These are phyloP conservation scores for Parasteatoda tepidariorum DNA, from an alignment of 1,140 invertebrate genomes.

Conservation along the genomic window DNA sequence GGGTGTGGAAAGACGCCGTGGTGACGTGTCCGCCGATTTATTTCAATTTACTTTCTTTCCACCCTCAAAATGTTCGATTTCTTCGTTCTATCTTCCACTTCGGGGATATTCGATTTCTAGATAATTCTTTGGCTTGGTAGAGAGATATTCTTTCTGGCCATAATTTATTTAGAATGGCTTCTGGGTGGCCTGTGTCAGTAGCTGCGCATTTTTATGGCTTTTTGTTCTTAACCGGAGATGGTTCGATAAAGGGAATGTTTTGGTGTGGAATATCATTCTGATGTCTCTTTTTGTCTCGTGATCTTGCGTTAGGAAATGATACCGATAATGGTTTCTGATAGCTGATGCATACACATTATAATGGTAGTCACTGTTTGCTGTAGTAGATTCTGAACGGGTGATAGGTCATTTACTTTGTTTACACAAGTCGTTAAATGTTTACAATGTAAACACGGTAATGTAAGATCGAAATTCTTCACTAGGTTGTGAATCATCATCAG, in stretches of 20 bases:
- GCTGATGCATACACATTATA: too few species aligned
- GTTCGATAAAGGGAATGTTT: background rate
- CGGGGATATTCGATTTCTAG: slow-evolving; percentile 13
- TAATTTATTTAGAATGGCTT: slow-evolving; percentile 9
- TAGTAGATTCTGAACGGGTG: too few species aligned
- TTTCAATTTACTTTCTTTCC: slow-evolving; percentile 20
- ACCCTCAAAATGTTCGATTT: background rate
- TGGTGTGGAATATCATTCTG: background rate
- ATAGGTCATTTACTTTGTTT: too few species aligned
- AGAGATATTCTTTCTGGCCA: background rate
- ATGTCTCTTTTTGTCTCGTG: background rate
- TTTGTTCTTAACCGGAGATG: background rate
- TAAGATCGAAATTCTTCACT: too few species aligned
- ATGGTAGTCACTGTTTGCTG: too few species aligned
- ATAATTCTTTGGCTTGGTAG: background rate
- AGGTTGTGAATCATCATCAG: too few species aligned
- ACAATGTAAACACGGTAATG: too few species aligned
- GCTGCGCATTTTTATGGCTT: too few species aligned
- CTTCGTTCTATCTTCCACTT: background rate
- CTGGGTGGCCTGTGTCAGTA: background rate
- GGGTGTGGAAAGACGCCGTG: background rate
- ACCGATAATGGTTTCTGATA: too few species aligned
- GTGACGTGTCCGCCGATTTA: slow-evolving; percentile 21
- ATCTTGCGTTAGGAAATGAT: too few species aligned
- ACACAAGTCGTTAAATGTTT: too few species aligned